Percentiles rank a stretch among this genome's conserved stretches.
Conservation (phyloP, 2,797 vertebrate species). For the Microctenopoma lineatum region DNA sequence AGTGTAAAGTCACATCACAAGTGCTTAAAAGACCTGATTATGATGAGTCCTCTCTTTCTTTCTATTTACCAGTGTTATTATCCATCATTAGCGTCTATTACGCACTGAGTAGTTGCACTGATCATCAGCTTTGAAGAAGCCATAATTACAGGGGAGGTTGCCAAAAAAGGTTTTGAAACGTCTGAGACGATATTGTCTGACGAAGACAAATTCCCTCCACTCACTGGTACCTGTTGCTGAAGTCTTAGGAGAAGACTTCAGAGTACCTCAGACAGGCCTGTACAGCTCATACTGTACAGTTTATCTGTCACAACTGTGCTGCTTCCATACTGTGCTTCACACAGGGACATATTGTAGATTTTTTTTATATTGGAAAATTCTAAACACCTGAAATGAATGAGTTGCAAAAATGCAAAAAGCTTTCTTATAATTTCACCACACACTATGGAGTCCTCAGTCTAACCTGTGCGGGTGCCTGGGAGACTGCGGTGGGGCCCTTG, state of each 20-base stretch:
- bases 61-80: conserved; percentile 63
- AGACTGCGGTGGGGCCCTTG: conserved; percentile 55
- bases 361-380: neutral
- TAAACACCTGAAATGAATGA: neutral
- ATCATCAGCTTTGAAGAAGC: conserved; percentile 69
- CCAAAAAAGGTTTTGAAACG: conserved; percentile 63
- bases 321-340: conserved; percentile 21
- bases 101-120: conserved; percentile 62
- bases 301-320: conserved; percentile 14
- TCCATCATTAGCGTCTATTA: conserved; percentile 73
- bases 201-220: conserved; percentile 68
- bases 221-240: conserved; percentile 33
- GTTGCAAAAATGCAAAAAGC: conserved; percentile 3
- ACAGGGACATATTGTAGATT: neutral
- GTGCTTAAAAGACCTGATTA: conserved; percentile 36
- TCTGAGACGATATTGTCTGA: conserved; percentile 69
- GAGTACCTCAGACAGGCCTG: conserved; percentile 12
- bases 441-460: conserved; percentile 7
- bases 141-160: conserved; percentile 71
- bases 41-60: conserved; percentile 34
- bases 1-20: conserved; percentile 47
- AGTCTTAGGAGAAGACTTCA: conserved; percentile 19
- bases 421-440: neutral
- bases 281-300: neutral
- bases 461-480: conserved; percentile 58